Percentiles rank a stretch among this genome's conserved stretches.
Conservation (phyloP, 2,797 vertebrate genomes). For the Protosalanx chinensis region DNA sequence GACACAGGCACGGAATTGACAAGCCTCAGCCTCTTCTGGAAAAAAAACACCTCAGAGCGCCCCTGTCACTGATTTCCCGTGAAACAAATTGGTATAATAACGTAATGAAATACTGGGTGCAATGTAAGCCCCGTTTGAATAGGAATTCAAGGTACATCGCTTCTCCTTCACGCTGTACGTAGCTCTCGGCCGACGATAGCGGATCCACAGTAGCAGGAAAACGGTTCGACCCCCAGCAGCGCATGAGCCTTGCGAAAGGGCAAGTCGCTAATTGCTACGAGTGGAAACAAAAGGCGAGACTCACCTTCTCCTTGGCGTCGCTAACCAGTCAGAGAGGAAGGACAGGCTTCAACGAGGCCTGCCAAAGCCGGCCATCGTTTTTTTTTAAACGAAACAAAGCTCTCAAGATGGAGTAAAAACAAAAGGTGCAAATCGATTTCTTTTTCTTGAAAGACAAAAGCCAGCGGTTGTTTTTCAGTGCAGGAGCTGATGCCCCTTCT, state of each 20-base stretch:
- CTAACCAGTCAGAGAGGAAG: slow-evolving; percentile 26
- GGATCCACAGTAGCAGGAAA: not conserved
- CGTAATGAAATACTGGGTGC: not conserved
- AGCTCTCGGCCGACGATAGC: not conserved
- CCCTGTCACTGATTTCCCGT: not conserved
- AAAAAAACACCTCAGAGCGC: not conserved
- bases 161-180: not conserved
- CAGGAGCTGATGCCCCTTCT: slow-evolving; percentile 29
- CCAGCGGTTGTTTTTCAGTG: slow-evolving; percentile 8
- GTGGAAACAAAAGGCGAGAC: slow-evolving; percentile 41
- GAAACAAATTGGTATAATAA: slow-evolving; percentile 3
- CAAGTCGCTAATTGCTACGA: slow-evolving; percentile 15
- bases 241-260: slow-evolving; percentile 13
- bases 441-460: slow-evolving; percentile 15
- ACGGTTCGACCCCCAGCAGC: not conserved
- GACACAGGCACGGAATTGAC: slow-evolving; percentile 12
- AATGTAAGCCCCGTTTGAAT: slow-evolving; percentile 1
- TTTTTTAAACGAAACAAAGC: slow-evolving; percentile 6
- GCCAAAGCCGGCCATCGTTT: slow-evolving; percentile 22
- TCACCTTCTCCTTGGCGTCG: slow-evolving; percentile 65
- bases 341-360: slow-evolving; percentile 45
- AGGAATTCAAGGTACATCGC: not conserved
- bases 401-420: slow-evolving; percentile 15
- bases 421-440: not conserved
- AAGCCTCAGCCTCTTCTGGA: not conserved